Percentiles rank a stretch among this genome's conserved stretches.
phyloP scores from a whole-genome alignment of 2,888 invertebrate species.

The Cryptosula pallasiana region DNA sequence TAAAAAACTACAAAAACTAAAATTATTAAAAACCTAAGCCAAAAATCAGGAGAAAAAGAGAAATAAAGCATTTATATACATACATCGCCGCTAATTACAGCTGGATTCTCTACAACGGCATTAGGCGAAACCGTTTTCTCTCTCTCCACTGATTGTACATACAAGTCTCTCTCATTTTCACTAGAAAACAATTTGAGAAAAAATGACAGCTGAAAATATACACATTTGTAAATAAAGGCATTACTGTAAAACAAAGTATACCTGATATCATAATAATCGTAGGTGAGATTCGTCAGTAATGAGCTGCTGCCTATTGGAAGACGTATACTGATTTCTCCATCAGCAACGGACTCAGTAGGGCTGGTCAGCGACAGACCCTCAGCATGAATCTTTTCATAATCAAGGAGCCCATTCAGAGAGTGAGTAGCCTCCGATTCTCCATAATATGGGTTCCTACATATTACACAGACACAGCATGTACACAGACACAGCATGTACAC shows the following conservation, averaged over 20 bases:
- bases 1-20: too few species aligned
- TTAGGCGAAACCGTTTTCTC: too few species aligned
- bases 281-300: slow-evolving; percentile 3
- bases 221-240: not conserved
- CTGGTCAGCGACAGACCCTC: not conserved
- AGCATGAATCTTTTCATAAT: not conserved
- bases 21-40: too few species aligned
- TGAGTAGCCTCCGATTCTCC: slow-evolving; percentile 11
- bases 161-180: too few species aligned
- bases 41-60: too few species aligned
- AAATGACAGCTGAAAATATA: not conserved
- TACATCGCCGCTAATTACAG: too few species aligned
- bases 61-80: too few species aligned
- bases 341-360: not conserved
- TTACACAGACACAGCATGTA: not conserved
- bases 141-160: too few species aligned
- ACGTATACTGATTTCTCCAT: not conserved
- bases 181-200: too few species aligned
- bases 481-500: not conserved
- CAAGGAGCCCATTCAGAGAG: not conserved
- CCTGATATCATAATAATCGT: slow-evolving; percentile 18
- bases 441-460: slow-evolving; percentile 20
- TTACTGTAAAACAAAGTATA: not conserved
- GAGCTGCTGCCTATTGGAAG: not conserved
- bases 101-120: too few species aligned